These are phyloP conservation scores for Panthera tigris DNA, from an alignment of 2,113 vertebrate species.

Conservation along the genomic window DNA sequence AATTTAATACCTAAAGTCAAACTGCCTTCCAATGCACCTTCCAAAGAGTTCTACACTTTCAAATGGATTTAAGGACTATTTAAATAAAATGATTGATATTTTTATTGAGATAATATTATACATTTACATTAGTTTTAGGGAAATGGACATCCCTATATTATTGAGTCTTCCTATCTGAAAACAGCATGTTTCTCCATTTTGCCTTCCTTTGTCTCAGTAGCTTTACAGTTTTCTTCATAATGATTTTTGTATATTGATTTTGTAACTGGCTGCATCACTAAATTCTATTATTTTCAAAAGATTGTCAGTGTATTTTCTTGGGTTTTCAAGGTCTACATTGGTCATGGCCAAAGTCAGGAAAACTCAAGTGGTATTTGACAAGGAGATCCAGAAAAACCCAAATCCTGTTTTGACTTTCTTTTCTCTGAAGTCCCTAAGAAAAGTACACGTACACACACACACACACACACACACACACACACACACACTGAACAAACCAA, in stretches of 20 bases:
- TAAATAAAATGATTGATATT: background rate
- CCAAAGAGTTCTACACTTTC: background rate
- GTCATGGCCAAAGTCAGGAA: background rate
- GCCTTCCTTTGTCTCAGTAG: background rate
- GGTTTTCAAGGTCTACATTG: background rate
- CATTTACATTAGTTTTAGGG: conserved; percentile 10
- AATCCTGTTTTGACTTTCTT: background rate
- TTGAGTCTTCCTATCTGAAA: background rate
- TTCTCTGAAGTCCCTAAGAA: background rate
- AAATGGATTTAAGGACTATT: background rate
- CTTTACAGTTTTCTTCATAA: background rate
- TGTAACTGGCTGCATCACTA: background rate
- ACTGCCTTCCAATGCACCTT: background rate
- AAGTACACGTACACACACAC: background rate
- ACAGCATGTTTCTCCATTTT: background rate
- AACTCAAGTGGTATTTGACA: background rate
- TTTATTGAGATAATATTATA: background rate
- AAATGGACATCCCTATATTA: background rate
- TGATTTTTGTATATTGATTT: background rate
- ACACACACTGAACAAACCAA: background rate
- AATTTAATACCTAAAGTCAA: background rate
- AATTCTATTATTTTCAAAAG: background rate
- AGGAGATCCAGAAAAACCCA: background rate
- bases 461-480: background rate
- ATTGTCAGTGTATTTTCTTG: background rate